Conservation (phyloP, 2,888 invertebrate genomes). For the Hypselothyrea guttata region DNA sequence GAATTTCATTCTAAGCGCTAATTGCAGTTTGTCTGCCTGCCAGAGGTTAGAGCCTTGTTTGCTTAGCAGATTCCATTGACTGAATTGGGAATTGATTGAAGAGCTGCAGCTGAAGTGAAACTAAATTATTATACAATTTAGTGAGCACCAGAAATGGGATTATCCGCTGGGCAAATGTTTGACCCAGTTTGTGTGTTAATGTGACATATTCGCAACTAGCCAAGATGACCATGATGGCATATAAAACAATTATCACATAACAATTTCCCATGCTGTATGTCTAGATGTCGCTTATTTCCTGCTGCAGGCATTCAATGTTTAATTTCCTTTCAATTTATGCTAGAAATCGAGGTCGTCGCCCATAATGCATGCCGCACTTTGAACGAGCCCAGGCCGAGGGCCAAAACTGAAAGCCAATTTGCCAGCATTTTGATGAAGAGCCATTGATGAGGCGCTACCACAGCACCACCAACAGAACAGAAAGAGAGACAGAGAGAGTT, state of each 20-base stretch:
- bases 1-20: slow-evolving; percentile 44
- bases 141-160: slow-evolving; percentile 30
- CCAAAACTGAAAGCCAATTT: slow-evolving; percentile 67
- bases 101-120: slow-evolving; percentile 27
- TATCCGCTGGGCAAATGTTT: slow-evolving; percentile 38
- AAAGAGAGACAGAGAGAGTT: slow-evolving; percentile 11
- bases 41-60: slow-evolving; percentile 50
- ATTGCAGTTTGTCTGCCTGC: slow-evolving; percentile 61
- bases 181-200: slow-evolving; percentile 39
- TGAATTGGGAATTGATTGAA: slow-evolving; percentile 30
- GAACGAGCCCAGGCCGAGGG: slow-evolving; percentile 24
- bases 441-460: slow-evolving; percentile 52
- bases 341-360: slow-evolving; percentile 56
- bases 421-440: slow-evolving; percentile 56
- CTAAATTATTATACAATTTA: slow-evolving; percentile 53
- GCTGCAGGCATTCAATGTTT: slow-evolving; percentile 55
- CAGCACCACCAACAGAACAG: slow-evolving; percentile 3
- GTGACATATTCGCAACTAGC: slow-evolving; percentile 28
- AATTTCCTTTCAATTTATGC: slow-evolving; percentile 79
- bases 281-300: slow-evolving; percentile 23
- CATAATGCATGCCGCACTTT: slow-evolving; percentile 13
- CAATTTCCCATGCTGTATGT: slow-evolving; percentile 43
- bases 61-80: slow-evolving; percentile 45
- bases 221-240: too few species aligned
- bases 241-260: slow-evolving; percentile 62